Evolutionary conservation across 2,888 invertebrate species (phyloP).

Genomic region (Ctena decussata): DNA sequence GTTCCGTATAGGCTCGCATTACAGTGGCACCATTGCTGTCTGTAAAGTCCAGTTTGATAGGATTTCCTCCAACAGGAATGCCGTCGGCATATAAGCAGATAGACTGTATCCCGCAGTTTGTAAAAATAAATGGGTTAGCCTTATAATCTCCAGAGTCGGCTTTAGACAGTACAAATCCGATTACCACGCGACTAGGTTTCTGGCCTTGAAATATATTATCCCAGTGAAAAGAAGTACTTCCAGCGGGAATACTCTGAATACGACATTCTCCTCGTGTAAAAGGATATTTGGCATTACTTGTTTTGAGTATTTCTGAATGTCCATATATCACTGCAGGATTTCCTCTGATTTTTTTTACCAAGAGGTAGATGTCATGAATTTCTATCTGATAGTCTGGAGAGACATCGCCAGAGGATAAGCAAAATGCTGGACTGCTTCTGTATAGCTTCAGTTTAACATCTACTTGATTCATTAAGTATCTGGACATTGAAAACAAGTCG

Average conservation of each 20-base stretch:
- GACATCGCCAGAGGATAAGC: not conserved
- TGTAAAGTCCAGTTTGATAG: not conserved
- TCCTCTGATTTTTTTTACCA: conserved; percentile 32
- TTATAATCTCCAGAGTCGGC: not conserved
- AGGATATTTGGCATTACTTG: not conserved
- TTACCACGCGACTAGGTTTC: not conserved
- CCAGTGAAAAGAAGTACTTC: conserved; percentile 4
- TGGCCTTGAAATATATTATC: conserved; percentile 11
- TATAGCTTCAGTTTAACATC: conserved; percentile 15
- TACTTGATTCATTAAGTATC: not conserved
- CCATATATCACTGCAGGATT: conserved; percentile 52
- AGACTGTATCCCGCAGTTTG: not conserved
- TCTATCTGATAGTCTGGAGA: conserved; percentile 11
- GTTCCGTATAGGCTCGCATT: not conserved
- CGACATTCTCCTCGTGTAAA: not conserved
- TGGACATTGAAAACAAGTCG: not conserved
- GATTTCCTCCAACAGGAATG: not conserved
- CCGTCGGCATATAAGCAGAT: not conserved
- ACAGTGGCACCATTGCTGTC: not conserved
- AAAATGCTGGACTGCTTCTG: not conserved
- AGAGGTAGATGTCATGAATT: not conserved
- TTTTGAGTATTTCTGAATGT: conserved; percentile 33
- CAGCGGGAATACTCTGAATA: not conserved
- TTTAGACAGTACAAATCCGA: not conserved
- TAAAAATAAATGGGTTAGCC: conserved; percentile 1